Evolutionary conservation across 2,888 invertebrate species (phyloP).

Genomic region (Drosophila peninsularis): DNA sequence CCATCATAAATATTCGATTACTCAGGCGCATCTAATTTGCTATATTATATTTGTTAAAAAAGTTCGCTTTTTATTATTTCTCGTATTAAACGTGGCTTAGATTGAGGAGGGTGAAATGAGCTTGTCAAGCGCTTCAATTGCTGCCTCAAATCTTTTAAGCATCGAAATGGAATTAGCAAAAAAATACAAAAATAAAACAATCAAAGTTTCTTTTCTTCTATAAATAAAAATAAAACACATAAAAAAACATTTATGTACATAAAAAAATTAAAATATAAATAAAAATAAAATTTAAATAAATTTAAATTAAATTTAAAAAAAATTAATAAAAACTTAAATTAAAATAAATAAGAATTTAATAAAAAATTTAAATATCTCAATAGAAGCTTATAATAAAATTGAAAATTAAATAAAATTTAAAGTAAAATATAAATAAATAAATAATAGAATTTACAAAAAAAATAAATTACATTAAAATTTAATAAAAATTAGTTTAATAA

Average conservation of each 20-base stretch:
- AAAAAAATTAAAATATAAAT: no score
- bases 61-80: constrained; percentile 12
- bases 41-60: constrained; percentile 51
- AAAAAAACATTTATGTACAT: no score
- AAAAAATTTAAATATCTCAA: no score
- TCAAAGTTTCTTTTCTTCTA: neutral
- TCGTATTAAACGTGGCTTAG: constrained; percentile 27
- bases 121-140: constrained; percentile 18
- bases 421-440: no score
- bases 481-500: no score
- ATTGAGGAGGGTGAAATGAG: constrained; percentile 6
- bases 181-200: no score
- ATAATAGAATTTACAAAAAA: no score
- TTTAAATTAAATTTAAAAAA: neutral
- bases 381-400: no score
- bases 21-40: constrained; percentile 73
- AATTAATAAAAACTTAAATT: neutral
- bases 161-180: neutral
- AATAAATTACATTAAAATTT: no score
- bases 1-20: constrained; percentile 78
- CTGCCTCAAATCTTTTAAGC: neutral
- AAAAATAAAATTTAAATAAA: no score
- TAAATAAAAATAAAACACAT: no score
- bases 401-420: neutral
- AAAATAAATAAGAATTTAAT: neutral